Evolutionary conservation across 30 jellyfish, hydroid and myxozoan genomes (phyloP).

Genomic region (Hydra vulgaris): DNA sequence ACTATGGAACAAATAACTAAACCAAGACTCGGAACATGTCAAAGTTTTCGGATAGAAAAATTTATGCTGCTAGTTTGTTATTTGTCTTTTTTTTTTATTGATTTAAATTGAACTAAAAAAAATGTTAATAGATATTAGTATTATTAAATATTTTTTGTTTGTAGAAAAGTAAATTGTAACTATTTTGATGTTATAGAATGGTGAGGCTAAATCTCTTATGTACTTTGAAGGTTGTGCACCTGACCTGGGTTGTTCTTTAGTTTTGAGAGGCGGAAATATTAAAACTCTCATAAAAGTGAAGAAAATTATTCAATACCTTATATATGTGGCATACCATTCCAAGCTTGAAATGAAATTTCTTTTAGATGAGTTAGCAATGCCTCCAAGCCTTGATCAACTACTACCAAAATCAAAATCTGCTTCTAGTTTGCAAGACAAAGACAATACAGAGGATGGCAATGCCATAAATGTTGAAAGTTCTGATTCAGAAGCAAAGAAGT

Average conservation of each 20-base stretch:
- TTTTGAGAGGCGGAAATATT: conserved; percentile 67
- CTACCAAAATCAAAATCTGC: conserved; percentile 11
- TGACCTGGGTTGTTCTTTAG: conserved; percentile 83
- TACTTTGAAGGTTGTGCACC: conserved; percentile 94
- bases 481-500: conserved; percentile 37
- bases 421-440: background rate
- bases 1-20: conserved; percentile 88
- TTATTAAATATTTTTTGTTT: too few relatives aligned
- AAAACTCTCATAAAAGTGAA: conserved; percentile 55
- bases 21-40: conserved; percentile 81
- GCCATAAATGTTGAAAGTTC: background rate
- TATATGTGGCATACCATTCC: conserved; percentile 82
- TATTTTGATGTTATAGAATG: background rate
- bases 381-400: conserved; percentile 47
- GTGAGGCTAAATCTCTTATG: conserved; percentile 80
- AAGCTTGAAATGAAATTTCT: conserved; percentile 69
- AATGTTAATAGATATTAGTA: background rate
- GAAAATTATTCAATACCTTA: conserved; percentile 58
- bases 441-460: background rate
- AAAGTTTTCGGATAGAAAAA: conserved; percentile 67
- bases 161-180: background rate
- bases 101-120: background rate
- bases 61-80: conserved; percentile 51
- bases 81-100: background rate
- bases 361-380: conserved; percentile 92